A percentile compares a stretch with the other conserved stretches of the same genome.
Conservation (phyloP, 2,888 invertebrate genomes). For the Drosophila meridiana region DNA sequence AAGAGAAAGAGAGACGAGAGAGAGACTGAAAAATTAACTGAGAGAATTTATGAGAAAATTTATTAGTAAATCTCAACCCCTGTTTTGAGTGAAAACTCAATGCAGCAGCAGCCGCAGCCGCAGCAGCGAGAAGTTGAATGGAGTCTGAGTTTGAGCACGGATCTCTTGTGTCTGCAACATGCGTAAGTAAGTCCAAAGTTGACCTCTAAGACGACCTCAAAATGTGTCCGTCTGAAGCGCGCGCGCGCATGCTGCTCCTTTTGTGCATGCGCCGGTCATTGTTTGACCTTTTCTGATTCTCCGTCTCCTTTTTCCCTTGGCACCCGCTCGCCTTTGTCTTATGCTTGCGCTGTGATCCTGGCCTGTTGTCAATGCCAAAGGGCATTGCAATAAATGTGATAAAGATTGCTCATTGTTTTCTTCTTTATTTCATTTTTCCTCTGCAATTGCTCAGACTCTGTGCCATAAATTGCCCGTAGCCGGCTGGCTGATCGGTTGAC, state of each 20-base stretch:
- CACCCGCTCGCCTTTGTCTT: conserved; percentile 62
- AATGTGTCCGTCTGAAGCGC: conserved; percentile 91
- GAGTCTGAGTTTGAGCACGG: conserved; percentile 25
- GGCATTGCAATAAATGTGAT: conserved; percentile 76
- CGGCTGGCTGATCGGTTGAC: conserved; percentile 44
- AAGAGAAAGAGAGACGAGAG: not conserved
- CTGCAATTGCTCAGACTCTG: conserved; percentile 58
- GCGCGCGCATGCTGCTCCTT: conserved; percentile 82
- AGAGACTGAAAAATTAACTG: not conserved
- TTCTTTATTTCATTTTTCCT: conserved; percentile 14
- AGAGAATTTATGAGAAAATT: not conserved
- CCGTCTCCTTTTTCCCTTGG: conserved; percentile 37
- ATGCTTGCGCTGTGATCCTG: conserved; percentile 34
- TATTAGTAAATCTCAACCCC: conserved; percentile 27
- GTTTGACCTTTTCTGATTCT: conserved; percentile 71
- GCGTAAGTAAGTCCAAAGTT: conserved; percentile 56
- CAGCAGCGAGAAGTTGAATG: conserved; percentile 5
- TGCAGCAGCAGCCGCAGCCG: not conserved
- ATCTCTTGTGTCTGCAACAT: conserved; percentile 22
- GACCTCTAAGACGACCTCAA: conserved; percentile 81
- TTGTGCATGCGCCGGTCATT: conserved; percentile 54
- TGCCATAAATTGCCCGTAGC: conserved; percentile 71
- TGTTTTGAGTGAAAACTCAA: conserved; percentile 30
- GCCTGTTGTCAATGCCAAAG: conserved; percentile 65
- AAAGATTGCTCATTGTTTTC: conserved; percentile 65